Base-by-base conservation (phyloP, 2,113 vertebrate genomes). In the Plecturocebus donacophilus region DNA sequence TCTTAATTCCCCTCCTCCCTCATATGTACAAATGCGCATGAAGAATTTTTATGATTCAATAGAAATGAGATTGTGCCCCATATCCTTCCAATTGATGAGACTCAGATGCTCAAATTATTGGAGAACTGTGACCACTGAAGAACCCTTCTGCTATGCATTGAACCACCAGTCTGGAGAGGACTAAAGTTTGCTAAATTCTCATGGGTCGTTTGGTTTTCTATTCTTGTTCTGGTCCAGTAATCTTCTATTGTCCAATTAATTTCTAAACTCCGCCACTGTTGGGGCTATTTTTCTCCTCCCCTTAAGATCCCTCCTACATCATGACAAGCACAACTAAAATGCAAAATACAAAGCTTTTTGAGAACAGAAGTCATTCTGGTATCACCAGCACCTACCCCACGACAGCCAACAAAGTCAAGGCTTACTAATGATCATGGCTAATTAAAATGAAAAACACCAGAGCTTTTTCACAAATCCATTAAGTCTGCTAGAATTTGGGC, bases 391-490 rank as follows among this genome's bases (percentile, higher is more conserved):
- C 30, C 27, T 47, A 79, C 32, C 20, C 32, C 32, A 23, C 8
- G 1, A 40, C 73, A 82, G n/a, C 81, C 45, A 93, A 93, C 25
- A 66, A 93, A 27, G 38, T 87, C 54, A 95, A 90, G 30, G 32
- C 23, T 83, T 66, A 79, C 27, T 77, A 47, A 58, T 42, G 83
- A 66, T 47, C 80, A 2, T 35, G 35, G 27, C 25, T 80, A 68
- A 87, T 79, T 92, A 84, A 70, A 61, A 84, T 64, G 20, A 82
- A 95, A 95, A 93, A 7, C n/a, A 84, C 8, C n/a, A 73, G 42
- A 13, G 2, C 27, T 52, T 87, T 87, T 84, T 16, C 49, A 76
- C 16, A 61, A 27, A 96, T 76, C 52, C 35, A 0, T 68, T 82
- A 75, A 45, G 12, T 38, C 16, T 66, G 7, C 30, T 90, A 54